Evolutionary conservation across 2,888 invertebrate genomes (phyloP).

Genomic region (Dynastes tityus): DNA sequence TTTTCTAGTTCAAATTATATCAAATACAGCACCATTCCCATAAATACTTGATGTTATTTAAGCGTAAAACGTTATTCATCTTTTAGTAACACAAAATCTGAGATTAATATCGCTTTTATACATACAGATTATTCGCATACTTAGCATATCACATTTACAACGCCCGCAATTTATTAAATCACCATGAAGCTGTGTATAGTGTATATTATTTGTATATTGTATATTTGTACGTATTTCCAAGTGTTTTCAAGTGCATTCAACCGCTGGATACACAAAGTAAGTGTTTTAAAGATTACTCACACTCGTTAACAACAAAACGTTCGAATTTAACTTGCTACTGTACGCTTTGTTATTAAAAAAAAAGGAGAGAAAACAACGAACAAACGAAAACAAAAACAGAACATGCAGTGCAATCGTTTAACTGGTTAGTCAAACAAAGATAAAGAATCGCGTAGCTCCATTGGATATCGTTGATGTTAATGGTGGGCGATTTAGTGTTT

Average conservation of each 20-base stretch:
- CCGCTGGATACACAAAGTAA: constrained; percentile 18
- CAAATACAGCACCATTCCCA: no score
- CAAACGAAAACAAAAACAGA: constrained; percentile 11
- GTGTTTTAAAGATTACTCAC: constrained; percentile 30
- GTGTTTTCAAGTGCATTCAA: constrained; percentile 27
- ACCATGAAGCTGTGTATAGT: background rate
- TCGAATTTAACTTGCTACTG: constrained; percentile 20
- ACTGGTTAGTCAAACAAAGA: constrained; percentile 8
- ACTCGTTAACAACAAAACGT: constrained; percentile 18
- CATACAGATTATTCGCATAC: constrained; percentile 1
- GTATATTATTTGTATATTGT: background rate
- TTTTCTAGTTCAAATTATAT: no score
- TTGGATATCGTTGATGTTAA: constrained; percentile 25
- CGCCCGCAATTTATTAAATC: background rate
- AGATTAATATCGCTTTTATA: constrained; percentile 9
- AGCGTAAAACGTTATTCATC: no score
- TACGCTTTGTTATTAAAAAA: constrained; percentile 16
- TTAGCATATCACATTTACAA: constrained; percentile 15
- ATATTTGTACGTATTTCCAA: background rate
- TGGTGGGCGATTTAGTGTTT: constrained; percentile 20
- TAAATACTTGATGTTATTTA: no score
- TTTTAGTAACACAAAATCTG: no score
- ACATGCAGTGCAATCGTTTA: constrained; percentile 1
- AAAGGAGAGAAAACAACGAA: constrained; percentile 7
- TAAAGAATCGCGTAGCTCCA: background rate